Percentiles rank a stretch among this genome's conserved stretches.
Evolutionary conservation across 2,888 invertebrate genomes (phyloP).

Genomic region (Eurois occulta): DNA sequence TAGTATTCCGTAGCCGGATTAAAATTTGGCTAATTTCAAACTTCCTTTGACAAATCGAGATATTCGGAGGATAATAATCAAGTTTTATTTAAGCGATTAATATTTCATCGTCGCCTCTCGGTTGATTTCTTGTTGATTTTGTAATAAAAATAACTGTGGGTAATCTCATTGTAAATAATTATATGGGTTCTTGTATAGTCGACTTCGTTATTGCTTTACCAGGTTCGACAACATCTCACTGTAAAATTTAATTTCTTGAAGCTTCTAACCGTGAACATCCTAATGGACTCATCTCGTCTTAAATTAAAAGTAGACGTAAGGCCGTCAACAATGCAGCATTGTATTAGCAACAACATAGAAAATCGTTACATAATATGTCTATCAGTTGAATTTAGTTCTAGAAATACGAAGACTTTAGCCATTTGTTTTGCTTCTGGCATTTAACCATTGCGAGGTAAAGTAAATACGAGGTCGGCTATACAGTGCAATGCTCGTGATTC

Average conservation of each 20-base stretch:
- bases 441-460: neutral
- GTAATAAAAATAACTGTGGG: constrained; percentile 1
- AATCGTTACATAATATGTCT: neutral
- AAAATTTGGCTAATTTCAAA: constrained; percentile 65
- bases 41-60: constrained; percentile 51
- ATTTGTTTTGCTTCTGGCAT: neutral
- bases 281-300: neutral
- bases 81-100: constrained; percentile 44
- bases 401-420: neutral
- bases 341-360: neutral
- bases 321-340: too few species aligned
- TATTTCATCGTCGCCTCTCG: constrained; percentile 11
- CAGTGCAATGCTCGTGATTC: neutral
- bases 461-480: neutral
- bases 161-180: neutral
- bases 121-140: constrained; percentile 15
- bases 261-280: neutral
- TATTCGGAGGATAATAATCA: constrained; percentile 38
- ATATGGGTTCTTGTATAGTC: too few species aligned
- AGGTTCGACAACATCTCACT: neutral
- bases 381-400: neutral
- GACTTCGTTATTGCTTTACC: neutral
- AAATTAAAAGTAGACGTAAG: too few species aligned
- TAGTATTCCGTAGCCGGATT: constrained; percentile 61
- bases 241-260: neutral